Evolutionary conservation across 2,113 vertebrate species (phyloP).

Genomic region (Gavia stellata): DNA sequence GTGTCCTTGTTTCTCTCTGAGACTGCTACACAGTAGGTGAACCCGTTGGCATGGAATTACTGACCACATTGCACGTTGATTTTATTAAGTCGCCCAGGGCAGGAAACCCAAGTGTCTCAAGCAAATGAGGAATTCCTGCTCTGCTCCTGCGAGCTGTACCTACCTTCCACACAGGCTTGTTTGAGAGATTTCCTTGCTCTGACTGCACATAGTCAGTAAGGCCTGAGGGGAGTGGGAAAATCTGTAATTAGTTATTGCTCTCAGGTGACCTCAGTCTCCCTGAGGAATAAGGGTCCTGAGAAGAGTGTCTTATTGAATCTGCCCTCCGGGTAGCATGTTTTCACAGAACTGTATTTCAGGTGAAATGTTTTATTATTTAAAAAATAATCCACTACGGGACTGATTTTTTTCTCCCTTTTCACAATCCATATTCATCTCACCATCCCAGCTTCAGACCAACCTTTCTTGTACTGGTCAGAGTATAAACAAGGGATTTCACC

Average conservation of each 20-base stretch:
- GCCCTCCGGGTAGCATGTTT: neutral
- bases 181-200: neutral
- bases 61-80: neutral
- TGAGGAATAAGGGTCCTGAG: neutral
- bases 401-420: neutral
- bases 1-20: neutral
- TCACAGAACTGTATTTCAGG: neutral
- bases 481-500: neutral
- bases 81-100: neutral
- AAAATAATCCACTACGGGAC: neutral
- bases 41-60: neutral
- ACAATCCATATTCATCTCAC: neutral
- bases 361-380: neutral
- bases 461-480: neutral
- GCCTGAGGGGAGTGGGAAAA: neutral
- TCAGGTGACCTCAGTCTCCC: neutral
- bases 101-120: neutral
- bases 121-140: neutral
- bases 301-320: neutral
- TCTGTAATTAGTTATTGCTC: neutral
- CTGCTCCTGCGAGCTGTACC: neutral
- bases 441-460: accelerated
- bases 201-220: neutral
- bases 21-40: neutral
- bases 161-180: neutral